Conservation (phyloP, 2,113 vertebrate genomes). For the Galeopterus variegatus region DNA sequence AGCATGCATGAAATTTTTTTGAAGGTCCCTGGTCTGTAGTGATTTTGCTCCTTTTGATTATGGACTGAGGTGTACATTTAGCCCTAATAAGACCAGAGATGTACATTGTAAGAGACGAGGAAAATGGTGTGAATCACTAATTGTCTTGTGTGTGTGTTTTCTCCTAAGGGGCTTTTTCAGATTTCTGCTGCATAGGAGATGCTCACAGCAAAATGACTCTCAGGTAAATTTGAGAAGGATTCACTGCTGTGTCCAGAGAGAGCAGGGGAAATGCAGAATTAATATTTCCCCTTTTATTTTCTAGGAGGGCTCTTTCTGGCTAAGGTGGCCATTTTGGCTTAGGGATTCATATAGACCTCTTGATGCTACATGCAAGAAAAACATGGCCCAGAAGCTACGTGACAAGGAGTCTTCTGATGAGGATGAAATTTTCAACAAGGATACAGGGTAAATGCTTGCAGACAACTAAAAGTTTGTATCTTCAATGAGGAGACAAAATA, state of each 20-base stretch:
- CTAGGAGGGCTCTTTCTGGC: background rate
- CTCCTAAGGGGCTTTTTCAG: background rate
- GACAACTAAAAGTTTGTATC: accelerated
- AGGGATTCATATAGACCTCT: slow-evolving; percentile 60
- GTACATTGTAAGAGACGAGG: too few relatives aligned
- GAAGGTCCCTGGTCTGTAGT: too few relatives aligned
- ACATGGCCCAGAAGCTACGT: background rate
- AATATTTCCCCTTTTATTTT: background rate
- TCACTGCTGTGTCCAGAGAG: too few relatives aligned
- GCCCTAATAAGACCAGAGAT: too few relatives aligned
- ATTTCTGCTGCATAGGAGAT: too few relatives aligned
- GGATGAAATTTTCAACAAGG: slow-evolving; percentile 66
- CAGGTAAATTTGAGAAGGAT: too few relatives aligned
- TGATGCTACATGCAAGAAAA: background rate
- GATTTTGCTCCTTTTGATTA: too few relatives aligned
- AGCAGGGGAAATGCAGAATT: too few relatives aligned
- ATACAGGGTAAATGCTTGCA: background rate
- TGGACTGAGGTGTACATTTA: too few relatives aligned
- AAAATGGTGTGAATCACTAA: background rate
- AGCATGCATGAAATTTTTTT: too few relatives aligned
- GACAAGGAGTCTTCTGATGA: slow-evolving; percentile 51
- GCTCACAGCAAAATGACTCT: too few relatives aligned
- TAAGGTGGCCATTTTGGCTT: slow-evolving; percentile 70
- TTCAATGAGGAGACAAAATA: too few relatives aligned
- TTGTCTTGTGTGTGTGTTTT: background rate